phyloP scores from a whole-genome alignment of 2,797 vertebrate genomes.

The Nannoperca australis region DNA sequence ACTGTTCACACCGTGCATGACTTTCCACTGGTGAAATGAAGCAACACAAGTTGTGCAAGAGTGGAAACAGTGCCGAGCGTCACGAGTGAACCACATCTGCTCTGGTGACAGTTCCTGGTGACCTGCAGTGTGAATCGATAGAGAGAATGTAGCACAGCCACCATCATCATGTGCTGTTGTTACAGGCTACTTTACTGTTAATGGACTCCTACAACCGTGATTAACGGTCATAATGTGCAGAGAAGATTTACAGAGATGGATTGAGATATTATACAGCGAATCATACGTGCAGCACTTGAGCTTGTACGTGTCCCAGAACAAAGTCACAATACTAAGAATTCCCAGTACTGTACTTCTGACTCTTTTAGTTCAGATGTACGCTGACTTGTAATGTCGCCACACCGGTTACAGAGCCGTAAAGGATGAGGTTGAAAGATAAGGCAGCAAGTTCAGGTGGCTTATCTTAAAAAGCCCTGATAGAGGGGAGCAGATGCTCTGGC shows the following conservation, averaged over 20 bases:
- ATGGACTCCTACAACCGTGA: constrained; percentile 30
- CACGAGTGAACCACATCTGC: constrained; percentile 7
- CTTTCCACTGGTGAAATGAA: constrained; percentile 6
- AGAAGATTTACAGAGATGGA: constrained; percentile 33
- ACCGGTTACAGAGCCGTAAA: constrained; percentile 66
- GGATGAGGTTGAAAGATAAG: constrained; percentile 73
- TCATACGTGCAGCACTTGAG: neutral
- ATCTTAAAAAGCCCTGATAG: constrained; percentile 74
- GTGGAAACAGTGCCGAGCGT: neutral
- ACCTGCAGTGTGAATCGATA: neutral
- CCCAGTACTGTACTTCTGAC: neutral
- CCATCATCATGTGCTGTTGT: neutral
- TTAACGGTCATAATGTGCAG: constrained; percentile 51
- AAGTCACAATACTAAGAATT: neutral
- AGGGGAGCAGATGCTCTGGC: constrained; percentile 61
- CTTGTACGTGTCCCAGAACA: neutral
- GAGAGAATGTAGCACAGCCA: neutral
- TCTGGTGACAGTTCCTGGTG: neutral
- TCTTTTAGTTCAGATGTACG: constrained; percentile 47
- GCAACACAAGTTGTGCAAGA: constrained; percentile 9
- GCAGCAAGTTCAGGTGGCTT: constrained; percentile 79
- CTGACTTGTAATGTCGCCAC: constrained; percentile 57
- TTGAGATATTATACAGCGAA: constrained; percentile 3
- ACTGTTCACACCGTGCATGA: neutral
- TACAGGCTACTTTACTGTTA: constrained; percentile 16